These are phyloP conservation scores for Eulemur macaco DNA, from an alignment of 2,113 vertebrate species.

Conservation along the genomic window DNA sequence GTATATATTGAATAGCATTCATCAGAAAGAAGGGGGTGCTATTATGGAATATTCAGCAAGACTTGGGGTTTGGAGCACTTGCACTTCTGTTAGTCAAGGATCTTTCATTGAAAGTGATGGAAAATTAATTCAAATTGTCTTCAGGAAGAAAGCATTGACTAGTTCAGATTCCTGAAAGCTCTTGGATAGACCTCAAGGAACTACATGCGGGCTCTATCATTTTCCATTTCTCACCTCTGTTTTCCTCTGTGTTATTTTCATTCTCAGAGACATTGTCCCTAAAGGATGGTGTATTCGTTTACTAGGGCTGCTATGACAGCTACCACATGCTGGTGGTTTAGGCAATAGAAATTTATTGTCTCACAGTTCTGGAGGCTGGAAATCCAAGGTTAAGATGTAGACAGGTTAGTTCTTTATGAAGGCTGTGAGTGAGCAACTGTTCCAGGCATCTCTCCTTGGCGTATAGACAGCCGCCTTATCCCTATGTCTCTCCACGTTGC, in stretches of 20 bases:
- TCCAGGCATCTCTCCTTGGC: background rate
- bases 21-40: background rate
- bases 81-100: background rate
- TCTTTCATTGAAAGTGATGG: background rate
- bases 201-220: background rate
- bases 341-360: background rate
- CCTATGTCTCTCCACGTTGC: background rate
- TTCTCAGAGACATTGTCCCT: background rate
- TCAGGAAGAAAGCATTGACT: background rate
- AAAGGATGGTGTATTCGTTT: background rate
- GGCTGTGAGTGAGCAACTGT: background rate
- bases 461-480: background rate
- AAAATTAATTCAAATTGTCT: background rate
- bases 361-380: background rate
- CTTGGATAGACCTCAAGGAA: background rate
- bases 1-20: background rate
- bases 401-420: background rate
- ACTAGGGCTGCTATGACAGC: background rate
- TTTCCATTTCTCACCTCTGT: background rate
- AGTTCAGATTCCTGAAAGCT: background rate
- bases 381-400: background rate
- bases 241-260: background rate
- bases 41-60: background rate
- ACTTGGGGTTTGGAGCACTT: background rate
- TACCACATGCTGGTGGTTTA: background rate